Evolutionary conservation across 2,888 invertebrate genomes (phyloP).

Genomic region (Tetrapedia diversipes): DNA sequence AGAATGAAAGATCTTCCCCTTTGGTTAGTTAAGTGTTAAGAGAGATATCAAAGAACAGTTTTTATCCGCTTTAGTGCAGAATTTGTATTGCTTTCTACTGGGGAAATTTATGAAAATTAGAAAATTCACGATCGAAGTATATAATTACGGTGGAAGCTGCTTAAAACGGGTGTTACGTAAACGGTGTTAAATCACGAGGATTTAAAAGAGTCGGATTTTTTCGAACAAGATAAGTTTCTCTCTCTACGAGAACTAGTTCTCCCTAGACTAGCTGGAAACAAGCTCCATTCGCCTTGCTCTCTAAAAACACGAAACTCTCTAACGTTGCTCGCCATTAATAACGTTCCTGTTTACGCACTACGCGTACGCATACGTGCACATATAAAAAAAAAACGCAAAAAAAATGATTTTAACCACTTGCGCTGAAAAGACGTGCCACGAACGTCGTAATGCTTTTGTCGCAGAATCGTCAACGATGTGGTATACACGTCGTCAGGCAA

Average conservation of each 20-base stretch:
- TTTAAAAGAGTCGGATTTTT: background rate
- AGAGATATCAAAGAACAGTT: no score
- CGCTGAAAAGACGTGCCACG: no score
- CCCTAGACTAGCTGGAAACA: conserved; percentile 10
- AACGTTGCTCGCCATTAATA: background rate
- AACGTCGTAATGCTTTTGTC: no score
- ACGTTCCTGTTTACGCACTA: background rate
- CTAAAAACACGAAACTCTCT: conserved; percentile 10
- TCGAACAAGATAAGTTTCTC: conserved; percentile 17
- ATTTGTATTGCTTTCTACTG: no score
- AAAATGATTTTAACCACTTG: no score
- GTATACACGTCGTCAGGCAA: no score
- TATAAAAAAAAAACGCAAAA: background rate
- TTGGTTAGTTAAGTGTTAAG: no score
- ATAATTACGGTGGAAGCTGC: background rate
- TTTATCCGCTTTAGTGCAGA: no score
- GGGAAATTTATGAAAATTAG: no score
- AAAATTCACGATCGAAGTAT: background rate
- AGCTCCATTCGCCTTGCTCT: background rate
- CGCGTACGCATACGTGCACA: no score
- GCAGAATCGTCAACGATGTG: no score
- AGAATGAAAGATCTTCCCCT: no score
- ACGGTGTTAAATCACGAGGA: background rate
- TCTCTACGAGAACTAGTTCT: conserved; percentile 27
- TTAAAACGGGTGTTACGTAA: background rate